Conservation (phyloP, 1,140 invertebrate species). For the Drosophila arizonae region DNA sequence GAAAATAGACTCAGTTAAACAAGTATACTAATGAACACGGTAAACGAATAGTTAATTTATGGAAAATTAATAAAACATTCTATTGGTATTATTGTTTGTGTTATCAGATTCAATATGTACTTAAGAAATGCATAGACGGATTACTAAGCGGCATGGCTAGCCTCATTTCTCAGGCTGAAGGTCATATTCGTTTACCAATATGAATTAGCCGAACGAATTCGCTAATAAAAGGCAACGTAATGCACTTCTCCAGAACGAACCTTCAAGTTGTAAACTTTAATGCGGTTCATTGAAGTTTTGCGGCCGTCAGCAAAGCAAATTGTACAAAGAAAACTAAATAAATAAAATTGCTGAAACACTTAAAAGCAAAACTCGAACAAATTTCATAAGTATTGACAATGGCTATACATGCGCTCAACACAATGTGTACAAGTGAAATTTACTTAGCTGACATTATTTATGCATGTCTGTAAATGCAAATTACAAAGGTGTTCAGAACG, state of each 20-base stretch:
- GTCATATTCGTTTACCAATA: constrained; percentile 38
- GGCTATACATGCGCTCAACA: constrained; percentile 17
- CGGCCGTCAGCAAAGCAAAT: constrained; percentile 16
- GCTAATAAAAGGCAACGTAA: constrained; percentile 26
- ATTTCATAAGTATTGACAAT: constrained; percentile 10
- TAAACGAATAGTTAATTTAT: too few species aligned
- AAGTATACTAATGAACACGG: too few species aligned
- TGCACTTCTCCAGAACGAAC: constrained; percentile 27
- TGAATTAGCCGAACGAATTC: constrained; percentile 24
- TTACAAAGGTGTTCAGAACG: constrained; percentile 40
- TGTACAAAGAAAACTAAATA: constrained; percentile 3
- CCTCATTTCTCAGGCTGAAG: constrained; percentile 23
- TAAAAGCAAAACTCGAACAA: constrained; percentile 4
- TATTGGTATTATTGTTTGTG: too few species aligned
- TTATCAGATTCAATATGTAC: too few species aligned
- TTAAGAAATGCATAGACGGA: too few species aligned
- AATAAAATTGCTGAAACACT: constrained; percentile 18
- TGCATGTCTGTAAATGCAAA: constrained; percentile 53
- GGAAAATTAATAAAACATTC: too few species aligned
- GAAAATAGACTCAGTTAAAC: too few species aligned
- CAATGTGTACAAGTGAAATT: constrained; percentile 44
- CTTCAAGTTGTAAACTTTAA: constrained; percentile 13
- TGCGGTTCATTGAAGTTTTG: constrained; percentile 35
- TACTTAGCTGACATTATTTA: constrained; percentile 48
- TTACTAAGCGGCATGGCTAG: neutral